Conservation (phyloP, 2,888 invertebrate genomes). For the Limnephilus marmoratus region DNA sequence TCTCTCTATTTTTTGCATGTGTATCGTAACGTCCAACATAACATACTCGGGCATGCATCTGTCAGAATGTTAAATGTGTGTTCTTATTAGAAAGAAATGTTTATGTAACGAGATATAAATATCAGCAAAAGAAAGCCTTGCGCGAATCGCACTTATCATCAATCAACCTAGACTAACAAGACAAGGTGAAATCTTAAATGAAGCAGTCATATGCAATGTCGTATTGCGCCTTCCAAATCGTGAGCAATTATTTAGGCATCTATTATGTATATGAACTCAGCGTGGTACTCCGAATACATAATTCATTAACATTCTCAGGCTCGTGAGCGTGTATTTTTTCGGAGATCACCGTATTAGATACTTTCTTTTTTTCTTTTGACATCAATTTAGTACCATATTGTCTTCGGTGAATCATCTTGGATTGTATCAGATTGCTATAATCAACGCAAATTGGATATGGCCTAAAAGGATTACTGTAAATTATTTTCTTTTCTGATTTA, state of each 20-base stretch:
- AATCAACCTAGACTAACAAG: conserved; percentile 66
- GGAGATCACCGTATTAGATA: conserved; percentile 21
- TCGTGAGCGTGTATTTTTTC: conserved; percentile 11
- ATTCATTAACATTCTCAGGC: conserved; percentile 42
- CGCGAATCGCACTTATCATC: conserved; percentile 47
- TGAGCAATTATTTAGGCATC: conserved; percentile 41
- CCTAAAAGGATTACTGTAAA: not conserved
- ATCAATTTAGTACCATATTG: conserved; percentile 25
- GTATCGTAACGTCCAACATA: not conserved
- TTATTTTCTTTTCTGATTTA: no score
- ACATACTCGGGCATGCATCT: not conserved
- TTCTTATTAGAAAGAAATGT: not conserved
- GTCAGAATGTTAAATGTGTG: not conserved
- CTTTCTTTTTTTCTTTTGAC: conserved; percentile 40
- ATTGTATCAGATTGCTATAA: not conserved
- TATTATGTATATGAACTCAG: not conserved
- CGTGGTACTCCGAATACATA: conserved; percentile 42
- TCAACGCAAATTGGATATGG: not conserved
- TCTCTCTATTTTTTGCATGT: not conserved
- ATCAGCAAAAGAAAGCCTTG: conserved; percentile 4
- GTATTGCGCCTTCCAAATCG: conserved; percentile 31
- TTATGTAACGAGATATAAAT: conserved; percentile 5
- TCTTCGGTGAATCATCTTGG: not conserved
- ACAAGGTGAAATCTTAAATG: conserved; percentile 38
- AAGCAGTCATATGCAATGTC: conserved; percentile 9